Evolutionary conservation across 2,888 invertebrate species (phyloP).

Genomic region (Ephialtes manifestator): DNA sequence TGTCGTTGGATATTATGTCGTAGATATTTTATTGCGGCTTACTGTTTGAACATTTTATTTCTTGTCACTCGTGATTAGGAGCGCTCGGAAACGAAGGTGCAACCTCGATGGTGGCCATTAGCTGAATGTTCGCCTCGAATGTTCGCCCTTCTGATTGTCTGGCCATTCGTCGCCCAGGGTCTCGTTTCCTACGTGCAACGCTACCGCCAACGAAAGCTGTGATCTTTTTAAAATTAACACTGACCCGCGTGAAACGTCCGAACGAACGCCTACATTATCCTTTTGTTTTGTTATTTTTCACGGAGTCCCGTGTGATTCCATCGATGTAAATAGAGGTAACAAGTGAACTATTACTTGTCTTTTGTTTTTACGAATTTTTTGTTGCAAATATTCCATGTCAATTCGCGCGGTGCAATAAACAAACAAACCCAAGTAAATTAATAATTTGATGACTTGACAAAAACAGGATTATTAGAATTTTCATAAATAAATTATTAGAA

Average conservation of each 20-base stretch:
- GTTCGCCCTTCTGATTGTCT: conserved; percentile 88
- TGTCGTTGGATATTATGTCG: no score
- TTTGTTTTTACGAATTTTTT: conserved; percentile 23
- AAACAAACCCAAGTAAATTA: background rate
- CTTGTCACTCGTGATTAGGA: conserved; percentile 73
- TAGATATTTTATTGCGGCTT: no score
- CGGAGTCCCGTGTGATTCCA: conserved; percentile 33
- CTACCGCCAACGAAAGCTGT: conserved; percentile 81
- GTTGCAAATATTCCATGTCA: background rate
- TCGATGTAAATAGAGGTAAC: conserved; percentile 66
- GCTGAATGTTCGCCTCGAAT: conserved; percentile 83
- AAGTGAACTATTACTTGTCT: conserved; percentile 16
- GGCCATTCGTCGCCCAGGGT: conserved; percentile 89
- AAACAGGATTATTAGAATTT: background rate
- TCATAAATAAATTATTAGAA: background rate
- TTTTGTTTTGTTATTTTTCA: conserved; percentile 51
- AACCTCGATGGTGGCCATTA: conserved; percentile 82
- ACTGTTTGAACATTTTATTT: conserved; percentile 14
- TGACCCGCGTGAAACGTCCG: conserved; percentile 53
- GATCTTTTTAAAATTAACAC: conserved; percentile 70
- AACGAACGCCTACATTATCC: conserved; percentile 57
- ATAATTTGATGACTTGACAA: conserved; percentile 7
- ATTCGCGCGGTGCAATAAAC: background rate
- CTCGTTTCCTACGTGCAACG: conserved; percentile 79
- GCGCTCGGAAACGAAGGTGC: conserved; percentile 68